Evolutionary conservation across 2,113 vertebrate species (phyloP), one percentile per base, ranked within the genome.

Genomic region (Tachuris rubrigastra): DNA sequence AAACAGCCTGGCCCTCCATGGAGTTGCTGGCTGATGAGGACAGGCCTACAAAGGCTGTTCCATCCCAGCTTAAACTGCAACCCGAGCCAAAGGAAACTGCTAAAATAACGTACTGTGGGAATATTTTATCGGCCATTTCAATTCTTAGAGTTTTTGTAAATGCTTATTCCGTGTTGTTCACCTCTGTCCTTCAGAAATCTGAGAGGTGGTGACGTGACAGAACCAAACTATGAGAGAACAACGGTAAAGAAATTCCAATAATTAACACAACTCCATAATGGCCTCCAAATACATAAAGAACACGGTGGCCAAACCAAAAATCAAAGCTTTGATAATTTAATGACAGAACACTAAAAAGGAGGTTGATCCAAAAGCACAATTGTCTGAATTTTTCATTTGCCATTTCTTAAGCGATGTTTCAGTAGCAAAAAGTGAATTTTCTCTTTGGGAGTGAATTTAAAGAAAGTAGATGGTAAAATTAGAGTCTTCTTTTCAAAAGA

Each of bases 271-370:
- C n/a, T n/a, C n/a, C n/a, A n/a, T n/a, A n/a, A n/a, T n/a, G n/a
- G n/a, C n/a, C n/a, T n/a, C n/a, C n/a, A n/a, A n/a, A n/a, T n/a
- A n/a, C n/a, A n/a, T n/a, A n/a, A n/a, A n/a, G 10, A 82, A 19
- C 22, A 31, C 14, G 0, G 0, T n/a, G 16, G 15, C 2, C n/a
- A 74, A 82, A n/a, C 5, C 8, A 59, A 84, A 90, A 85, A 56
- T 21, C 55, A 42, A 35, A 0, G 0, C 3, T 71, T 42, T 5
- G 1, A 8, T 30, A 17, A 63, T 18, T 33, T 35, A 73, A 85
- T 35, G 31, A 49, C 37, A 92, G 46, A 60, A 47, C 14, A 44
- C 4, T 47, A 28, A 41, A 78, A 81, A 49, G 30, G 18, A 46
- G 14, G 9, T 37, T 58, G 47, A 80, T 55, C 9, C 33, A 55